Conservation (phyloP, 2,113 vertebrate genomes). For the Rattus norvegicus region GRCr8 NC_086033.1:56930501-56931000, state of each 20-base stretch:
- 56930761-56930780: slow-evolving; percentile 50
- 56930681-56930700: background rate
- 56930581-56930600: background rate
- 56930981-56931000: no score
- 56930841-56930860: background rate
- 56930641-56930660: slow-evolving; percentile 26
- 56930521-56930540: background rate
- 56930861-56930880: background rate
- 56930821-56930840: background rate
- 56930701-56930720: background rate
- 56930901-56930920: background rate
- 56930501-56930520: background rate
- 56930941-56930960: background rate
- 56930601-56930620: background rate
- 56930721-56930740: slow-evolving; percentile 16
- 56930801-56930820: background rate
- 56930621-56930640: slow-evolving; percentile 6
- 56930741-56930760: background rate
- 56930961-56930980: background rate
- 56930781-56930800: slow-evolving; percentile 16
- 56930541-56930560: background rate
- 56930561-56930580: slow-evolving; percentile 1
- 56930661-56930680: background rate
- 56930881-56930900: background rate
- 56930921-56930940: background rate